Percentiles rank a stretch among this genome's conserved stretches.
Evolutionary conservation across 2,888 invertebrate genomes (phyloP).

Genomic region (Chalcosyrphus nemorum): DNA sequence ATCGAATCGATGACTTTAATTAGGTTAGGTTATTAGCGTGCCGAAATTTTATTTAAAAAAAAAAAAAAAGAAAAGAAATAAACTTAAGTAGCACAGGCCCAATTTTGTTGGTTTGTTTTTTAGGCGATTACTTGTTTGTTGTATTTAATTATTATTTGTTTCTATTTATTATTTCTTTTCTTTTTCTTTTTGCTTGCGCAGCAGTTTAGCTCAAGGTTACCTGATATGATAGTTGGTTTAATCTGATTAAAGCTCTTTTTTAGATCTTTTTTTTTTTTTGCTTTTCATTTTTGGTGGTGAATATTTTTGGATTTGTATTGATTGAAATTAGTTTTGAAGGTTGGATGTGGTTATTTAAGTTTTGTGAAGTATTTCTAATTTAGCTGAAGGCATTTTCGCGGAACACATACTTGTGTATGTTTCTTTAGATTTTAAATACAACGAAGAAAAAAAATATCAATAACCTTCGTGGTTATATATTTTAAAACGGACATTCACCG

Average conservation of each 20-base stretch:
- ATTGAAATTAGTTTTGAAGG: conserved; percentile 67
- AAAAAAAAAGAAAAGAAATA: conserved; percentile 1
- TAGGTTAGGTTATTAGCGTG: conserved; percentile 58
- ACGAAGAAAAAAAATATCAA: conserved; percentile 30
- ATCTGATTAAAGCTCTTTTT: conserved; percentile 68
- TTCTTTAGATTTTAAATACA: conserved; percentile 1
- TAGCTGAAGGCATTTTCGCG: conserved; percentile 51
- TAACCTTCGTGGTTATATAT: conserved; percentile 56
- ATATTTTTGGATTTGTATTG: conserved; percentile 63
- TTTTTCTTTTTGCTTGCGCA: conserved; percentile 50
- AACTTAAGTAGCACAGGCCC: conserved; percentile 59
- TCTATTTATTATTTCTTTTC: conserved; percentile 26
- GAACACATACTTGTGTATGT: conserved; percentile 1
- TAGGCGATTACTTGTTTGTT: conserved; percentile 62
- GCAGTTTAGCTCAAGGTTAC: conserved; percentile 69
- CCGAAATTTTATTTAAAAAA: conserved; percentile 32
- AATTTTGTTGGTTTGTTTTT: conserved; percentile 27
- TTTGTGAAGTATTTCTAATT: conserved; percentile 14
- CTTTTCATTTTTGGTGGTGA: conserved; percentile 45
- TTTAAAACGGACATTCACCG: conserved; percentile 62
- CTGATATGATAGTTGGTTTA: conserved; percentile 70
- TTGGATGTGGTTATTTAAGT: conserved; percentile 29
- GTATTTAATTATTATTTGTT: conserved; percentile 68
- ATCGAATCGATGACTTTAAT: conserved; percentile 63
- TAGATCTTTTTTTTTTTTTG: background rate